These are phyloP conservation scores for Hephaestus fuliginosus DNA, from an alignment of 2,797 vertebrate species.

Conservation along the genomic window DNA sequence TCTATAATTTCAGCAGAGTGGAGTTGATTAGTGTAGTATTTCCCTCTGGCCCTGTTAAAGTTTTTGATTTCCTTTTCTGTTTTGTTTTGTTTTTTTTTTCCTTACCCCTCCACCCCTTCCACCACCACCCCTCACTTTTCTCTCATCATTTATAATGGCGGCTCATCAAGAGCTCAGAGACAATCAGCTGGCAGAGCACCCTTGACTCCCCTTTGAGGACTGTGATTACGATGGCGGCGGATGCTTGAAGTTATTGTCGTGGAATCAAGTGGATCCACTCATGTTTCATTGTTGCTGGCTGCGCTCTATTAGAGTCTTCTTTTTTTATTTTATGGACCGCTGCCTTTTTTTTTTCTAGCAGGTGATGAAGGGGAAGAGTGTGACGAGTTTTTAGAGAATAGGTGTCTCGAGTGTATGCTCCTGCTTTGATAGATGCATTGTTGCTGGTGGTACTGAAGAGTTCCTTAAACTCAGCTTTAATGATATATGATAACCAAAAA, in stretches of 20 bases:
- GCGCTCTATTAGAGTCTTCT: neutral
- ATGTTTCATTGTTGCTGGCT: constrained; percentile 42
- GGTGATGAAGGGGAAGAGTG: constrained; percentile 15
- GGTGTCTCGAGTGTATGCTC: constrained; percentile 20
- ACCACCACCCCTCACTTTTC: constrained; percentile 17
- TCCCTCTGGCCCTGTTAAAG: constrained; percentile 77
- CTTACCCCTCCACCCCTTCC: neutral
- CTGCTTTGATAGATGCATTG: neutral
- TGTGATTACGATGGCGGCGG: constrained; percentile 63
- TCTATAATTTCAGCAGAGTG: constrained; percentile 81
- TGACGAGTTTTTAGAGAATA: constrained; percentile 4
- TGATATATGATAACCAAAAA: constrained; percentile 22
- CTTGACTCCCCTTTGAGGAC: constrained; percentile 70
- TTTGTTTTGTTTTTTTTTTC: constrained; percentile 14
- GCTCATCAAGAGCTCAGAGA: constrained; percentile 76
- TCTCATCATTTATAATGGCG: constrained; percentile 70
- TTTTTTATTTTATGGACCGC: constrained; percentile 19
- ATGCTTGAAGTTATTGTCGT: constrained; percentile 65
- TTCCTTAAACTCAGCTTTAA: constrained; percentile 18
- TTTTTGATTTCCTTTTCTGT: constrained; percentile 70
- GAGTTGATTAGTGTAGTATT: constrained; percentile 79
- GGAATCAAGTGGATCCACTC: constrained; percentile 72
- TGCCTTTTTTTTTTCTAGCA: constrained; percentile 22
- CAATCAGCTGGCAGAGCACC: constrained; percentile 72
- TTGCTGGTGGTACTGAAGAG: neutral